Percentiles rank a stretch among this genome's conserved stretches.
Evolutionary conservation across 2,113 vertebrate genomes (phyloP).

Genomic region (Patagioenas fasciata): DNA sequence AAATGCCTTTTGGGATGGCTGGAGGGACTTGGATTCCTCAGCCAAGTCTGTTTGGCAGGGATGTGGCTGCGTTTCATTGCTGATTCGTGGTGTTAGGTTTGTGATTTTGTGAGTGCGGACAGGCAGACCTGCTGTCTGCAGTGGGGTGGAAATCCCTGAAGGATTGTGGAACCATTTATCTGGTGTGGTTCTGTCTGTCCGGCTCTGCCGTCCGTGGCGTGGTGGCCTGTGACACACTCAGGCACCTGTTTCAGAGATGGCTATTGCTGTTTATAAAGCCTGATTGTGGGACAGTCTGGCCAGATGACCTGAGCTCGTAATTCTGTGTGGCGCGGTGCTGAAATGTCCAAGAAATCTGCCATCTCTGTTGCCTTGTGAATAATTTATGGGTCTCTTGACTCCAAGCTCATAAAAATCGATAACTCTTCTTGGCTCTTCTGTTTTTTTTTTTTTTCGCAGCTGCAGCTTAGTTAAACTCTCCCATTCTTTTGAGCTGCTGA

Average conservation of each 20-base stretch:
- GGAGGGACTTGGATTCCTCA: background rate
- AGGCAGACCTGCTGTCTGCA: background rate
- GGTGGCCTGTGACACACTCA: background rate
- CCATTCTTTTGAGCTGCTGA: conserved; percentile 24
- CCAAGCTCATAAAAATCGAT: conserved; percentile 50
- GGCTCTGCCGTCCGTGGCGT: background rate
- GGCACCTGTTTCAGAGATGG: background rate
- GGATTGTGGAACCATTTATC: background rate
- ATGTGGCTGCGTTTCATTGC: background rate
- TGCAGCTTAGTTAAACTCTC: conserved; percentile 44
- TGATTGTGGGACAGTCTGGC: background rate
- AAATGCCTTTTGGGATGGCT: background rate
- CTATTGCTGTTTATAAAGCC: background rate
- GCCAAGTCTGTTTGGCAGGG: background rate
- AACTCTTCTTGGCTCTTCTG: background rate
- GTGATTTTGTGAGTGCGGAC: background rate
- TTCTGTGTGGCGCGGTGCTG: background rate
- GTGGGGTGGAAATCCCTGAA: background rate
- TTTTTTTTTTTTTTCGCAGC: background rate
- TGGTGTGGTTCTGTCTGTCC: background rate
- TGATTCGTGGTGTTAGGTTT: background rate
- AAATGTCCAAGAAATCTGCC: conserved; percentile 23
- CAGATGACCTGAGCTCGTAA: background rate
- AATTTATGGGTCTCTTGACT: conserved; percentile 46
- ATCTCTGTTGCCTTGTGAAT: conserved; percentile 27